Evolutionary conservation across 2,888 invertebrate species (phyloP).

Genomic region (Ectemnius cavifrons): DNA sequence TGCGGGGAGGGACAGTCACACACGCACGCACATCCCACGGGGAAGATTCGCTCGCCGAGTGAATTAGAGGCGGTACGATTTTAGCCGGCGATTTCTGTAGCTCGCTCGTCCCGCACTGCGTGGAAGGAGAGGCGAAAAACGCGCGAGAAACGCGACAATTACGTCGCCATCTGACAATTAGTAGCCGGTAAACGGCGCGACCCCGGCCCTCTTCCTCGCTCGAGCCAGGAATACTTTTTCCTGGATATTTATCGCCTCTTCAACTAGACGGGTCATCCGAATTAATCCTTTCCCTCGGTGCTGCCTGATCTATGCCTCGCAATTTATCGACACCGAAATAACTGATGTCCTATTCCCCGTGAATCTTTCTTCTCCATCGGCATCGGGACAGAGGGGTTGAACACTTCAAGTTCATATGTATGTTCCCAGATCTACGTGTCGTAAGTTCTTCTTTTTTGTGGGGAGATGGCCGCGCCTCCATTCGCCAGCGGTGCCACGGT

Average conservation of each 20-base stretch:
- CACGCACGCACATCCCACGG: constrained; percentile 33
- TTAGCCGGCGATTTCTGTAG: constrained; percentile 59
- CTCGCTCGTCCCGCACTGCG: constrained; percentile 25
- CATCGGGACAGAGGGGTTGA: no score
- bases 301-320: constrained; percentile 25
- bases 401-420: no score
- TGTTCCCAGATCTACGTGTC: constrained; percentile 8
- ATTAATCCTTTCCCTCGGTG: constrained; percentile 37
- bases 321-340: constrained; percentile 46
- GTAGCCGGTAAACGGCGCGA: constrained; percentile 72
- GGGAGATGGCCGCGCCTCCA: constrained; percentile 26
- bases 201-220: constrained; percentile 44
- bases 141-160: constrained; percentile 71
- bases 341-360: constrained; percentile 16
- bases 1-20: constrained; percentile 28
- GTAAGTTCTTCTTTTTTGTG: constrained; percentile 19
- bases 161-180: constrained; percentile 76
- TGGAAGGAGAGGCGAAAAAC: constrained; percentile 59
- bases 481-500: constrained; percentile 45
- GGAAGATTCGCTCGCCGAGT: constrained; percentile 47
- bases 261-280: constrained; percentile 41
- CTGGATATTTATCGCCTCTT: constrained; percentile 67
- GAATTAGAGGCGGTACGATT: constrained; percentile 66
- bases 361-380: no score
- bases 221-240: constrained; percentile 67